Conservation (phyloP, 2,888 invertebrate species). For the Epinotia brunnichana region DNA sequence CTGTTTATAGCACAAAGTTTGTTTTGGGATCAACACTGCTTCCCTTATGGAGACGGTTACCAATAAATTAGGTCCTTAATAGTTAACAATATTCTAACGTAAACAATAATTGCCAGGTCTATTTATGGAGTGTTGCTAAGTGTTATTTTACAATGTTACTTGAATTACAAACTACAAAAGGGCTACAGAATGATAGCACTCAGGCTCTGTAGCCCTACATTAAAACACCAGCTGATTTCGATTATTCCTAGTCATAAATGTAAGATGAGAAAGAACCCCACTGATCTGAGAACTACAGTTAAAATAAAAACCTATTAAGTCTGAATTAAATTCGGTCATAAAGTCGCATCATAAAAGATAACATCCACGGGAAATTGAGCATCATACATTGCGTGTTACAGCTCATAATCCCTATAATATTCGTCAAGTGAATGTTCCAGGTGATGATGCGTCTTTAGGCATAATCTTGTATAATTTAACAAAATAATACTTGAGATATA, state of each 20-base stretch:
- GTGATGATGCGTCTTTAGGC: constrained; percentile 4
- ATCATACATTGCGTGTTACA: not conserved
- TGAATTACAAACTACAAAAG: constrained; percentile 23
- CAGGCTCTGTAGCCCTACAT: constrained; percentile 17
- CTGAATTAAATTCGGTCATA: constrained; percentile 7
- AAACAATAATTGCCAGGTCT: constrained; percentile 41
- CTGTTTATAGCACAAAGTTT: constrained; percentile 16
- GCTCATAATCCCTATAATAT: not conserved
- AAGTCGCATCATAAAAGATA: constrained; percentile 4
- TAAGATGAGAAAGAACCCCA: constrained; percentile 38
- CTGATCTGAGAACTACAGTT: constrained; percentile 31
- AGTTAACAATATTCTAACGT: constrained; percentile 42
- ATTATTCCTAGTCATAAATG: constrained; percentile 26
- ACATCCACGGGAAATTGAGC: not conserved
- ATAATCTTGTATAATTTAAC: constrained; percentile 31
- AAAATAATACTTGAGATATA: constrained; percentile 37
- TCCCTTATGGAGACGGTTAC: constrained; percentile 34
- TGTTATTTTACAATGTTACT: constrained; percentile 33
- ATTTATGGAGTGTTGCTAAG: constrained; percentile 35
- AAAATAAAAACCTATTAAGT: constrained; percentile 17
- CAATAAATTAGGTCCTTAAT: constrained; percentile 43
- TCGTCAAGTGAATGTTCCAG: not conserved
- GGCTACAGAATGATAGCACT: constrained; percentile 17
- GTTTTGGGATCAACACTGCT: constrained; percentile 36
- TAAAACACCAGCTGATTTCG: constrained; percentile 36